These are phyloP conservation scores for Anguilla anguilla DNA, from an alignment of 2,797 vertebrate genomes.

Conservation along the genomic window DNA sequence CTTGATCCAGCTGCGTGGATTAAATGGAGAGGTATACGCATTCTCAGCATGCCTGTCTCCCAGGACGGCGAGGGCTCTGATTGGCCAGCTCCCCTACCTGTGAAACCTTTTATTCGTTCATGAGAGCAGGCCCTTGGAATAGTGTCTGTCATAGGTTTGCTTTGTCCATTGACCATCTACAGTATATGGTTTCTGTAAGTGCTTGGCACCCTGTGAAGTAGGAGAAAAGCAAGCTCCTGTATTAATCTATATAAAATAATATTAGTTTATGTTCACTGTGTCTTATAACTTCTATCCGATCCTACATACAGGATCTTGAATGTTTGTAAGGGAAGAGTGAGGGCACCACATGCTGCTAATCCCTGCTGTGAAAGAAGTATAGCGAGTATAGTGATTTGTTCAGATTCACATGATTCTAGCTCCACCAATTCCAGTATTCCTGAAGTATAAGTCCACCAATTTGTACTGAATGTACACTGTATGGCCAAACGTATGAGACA, in stretches of 20 bases:
- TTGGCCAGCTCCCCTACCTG: background rate
- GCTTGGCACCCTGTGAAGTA: background rate
- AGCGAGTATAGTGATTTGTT: too few relatives aligned
- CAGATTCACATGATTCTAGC: too few relatives aligned
- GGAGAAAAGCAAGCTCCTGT: background rate
- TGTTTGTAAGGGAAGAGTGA: background rate
- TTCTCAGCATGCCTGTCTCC: background rate
- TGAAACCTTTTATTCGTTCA: background rate
- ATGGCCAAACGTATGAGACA: too few relatives aligned
- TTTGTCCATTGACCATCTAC: background rate
- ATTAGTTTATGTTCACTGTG: background rate
- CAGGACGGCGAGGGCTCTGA: background rate
- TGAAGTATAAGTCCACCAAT: too few relatives aligned
- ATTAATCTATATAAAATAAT: background rate
- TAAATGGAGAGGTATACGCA: background rate
- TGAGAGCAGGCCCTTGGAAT: background rate
- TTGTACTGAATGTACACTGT: too few relatives aligned
- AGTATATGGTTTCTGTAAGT: background rate
- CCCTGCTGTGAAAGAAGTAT: too few relatives aligned
- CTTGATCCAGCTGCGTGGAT: constrained; percentile 4
- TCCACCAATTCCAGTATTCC: too few relatives aligned
- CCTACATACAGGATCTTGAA: background rate
- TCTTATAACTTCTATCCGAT: background rate
- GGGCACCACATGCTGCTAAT: background rate
- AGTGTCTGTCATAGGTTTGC: background rate